A percentile compares a stretch with the other conserved stretches of the same genome.
phyloP scores from a whole-genome alignment of 2,113 vertebrate species.

The Thomomys bottae region DNA sequence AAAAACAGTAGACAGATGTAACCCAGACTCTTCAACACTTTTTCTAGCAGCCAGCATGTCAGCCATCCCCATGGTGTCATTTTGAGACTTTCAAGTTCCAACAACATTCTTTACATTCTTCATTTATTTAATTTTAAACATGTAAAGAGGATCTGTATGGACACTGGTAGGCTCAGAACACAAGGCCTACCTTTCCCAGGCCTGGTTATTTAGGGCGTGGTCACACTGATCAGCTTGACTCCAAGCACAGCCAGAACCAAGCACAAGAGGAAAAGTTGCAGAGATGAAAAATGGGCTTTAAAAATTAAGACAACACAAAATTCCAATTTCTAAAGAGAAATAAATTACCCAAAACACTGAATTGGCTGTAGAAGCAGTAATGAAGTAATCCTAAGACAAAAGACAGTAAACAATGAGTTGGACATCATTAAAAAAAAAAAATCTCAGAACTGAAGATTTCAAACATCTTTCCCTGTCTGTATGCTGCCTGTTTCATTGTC shows the following conservation, averaged over 20 bases:
- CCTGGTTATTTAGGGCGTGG: conserved; percentile 32
- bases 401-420: conserved; percentile 46
- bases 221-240: conserved; percentile 44
- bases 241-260: conserved; percentile 34
- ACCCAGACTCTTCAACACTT: background rate
- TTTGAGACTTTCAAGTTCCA: conserved; percentile 37
- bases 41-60: background rate
- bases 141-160: conserved; percentile 35
- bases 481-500: background rate
- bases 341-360: conserved; percentile 50
- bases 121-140: conserved; percentile 67
- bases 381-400: conserved; percentile 51
- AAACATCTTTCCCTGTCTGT: background rate
- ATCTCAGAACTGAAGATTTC: background rate
- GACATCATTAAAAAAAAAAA: conserved; percentile 34
- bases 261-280: conserved; percentile 40
- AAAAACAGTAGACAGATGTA: background rate
- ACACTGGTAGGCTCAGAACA: background rate
- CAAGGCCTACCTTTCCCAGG: background rate
- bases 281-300: conserved; percentile 57
- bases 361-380: conserved; percentile 27
- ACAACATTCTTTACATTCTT: conserved; percentile 48
- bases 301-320: conserved; percentile 64
- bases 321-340: conserved; percentile 45
- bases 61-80: background rate